Evolutionary conservation across 1,140 invertebrate genomes (phyloP).

Genomic region (Drosophila grimshawi): DNA sequence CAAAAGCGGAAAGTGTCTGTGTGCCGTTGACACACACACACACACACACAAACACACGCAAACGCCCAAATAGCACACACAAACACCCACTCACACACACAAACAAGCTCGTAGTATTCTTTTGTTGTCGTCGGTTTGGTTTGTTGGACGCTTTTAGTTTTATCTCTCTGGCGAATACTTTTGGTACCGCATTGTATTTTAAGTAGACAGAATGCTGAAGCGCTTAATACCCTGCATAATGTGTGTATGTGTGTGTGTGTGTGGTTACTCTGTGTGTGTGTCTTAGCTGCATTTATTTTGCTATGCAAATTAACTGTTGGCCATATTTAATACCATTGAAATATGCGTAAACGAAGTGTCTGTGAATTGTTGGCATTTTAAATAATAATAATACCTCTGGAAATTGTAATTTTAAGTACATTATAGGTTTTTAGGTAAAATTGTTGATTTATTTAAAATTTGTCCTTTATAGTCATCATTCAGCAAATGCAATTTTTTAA

Average conservation of each 20-base stretch:
- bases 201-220: neutral
- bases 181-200: slow-evolving; percentile 32
- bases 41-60: slow-evolving; percentile 51
- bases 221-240: slow-evolving; percentile 22
- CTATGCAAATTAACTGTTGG: no score
- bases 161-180: slow-evolving; percentile 62
- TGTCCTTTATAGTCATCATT: no score
- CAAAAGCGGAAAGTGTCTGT: slow-evolving; percentile 82
- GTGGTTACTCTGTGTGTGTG: no score
- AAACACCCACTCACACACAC: slow-evolving; percentile 26
- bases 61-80: slow-evolving; percentile 51
- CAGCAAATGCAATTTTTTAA: no score
- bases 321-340: no score
- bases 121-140: slow-evolving; percentile 72
- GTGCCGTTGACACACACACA: slow-evolving; percentile 71
- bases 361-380: no score
- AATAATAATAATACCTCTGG: no score
- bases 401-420: no score
- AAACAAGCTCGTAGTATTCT: slow-evolving; percentile 49
- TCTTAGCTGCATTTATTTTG: no score
- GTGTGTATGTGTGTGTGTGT: neutral
- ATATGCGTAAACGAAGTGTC: no score
- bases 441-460: no score
- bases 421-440: no score
- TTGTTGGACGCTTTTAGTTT: slow-evolving; percentile 78